These are phyloP conservation scores for Spicauda simplicius DNA, from an alignment of 2,888 invertebrate genomes.

Conservation along the genomic window DNA sequence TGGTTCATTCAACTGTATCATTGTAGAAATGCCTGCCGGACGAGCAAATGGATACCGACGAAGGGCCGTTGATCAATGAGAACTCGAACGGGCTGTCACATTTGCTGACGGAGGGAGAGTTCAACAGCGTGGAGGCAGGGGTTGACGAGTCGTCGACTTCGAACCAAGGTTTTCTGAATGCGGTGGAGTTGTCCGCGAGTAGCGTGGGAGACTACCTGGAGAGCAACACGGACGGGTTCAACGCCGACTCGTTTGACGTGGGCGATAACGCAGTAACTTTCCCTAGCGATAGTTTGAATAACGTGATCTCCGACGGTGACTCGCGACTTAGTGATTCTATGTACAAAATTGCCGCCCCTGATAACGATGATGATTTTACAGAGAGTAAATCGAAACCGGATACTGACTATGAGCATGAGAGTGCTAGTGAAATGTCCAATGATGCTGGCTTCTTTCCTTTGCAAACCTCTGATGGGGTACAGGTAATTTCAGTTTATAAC, in stretches of 20 bases:
- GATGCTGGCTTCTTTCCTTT: constrained; percentile 18
- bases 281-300: constrained; percentile 70
- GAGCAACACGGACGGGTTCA: constrained; percentile 68
- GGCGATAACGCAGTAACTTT: constrained; percentile 78
- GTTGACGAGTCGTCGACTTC: constrained; percentile 77
- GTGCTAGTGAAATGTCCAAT: constrained; percentile 36
- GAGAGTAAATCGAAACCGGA: constrained; percentile 47
- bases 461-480: not conserved
- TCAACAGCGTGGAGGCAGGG: constrained; percentile 74
- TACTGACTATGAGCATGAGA: constrained; percentile 25
- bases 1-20: not conserved
- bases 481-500: constrained; percentile 8
- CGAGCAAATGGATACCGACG: constrained; percentile 75
- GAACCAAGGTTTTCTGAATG: constrained; percentile 77
- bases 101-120: constrained; percentile 75
- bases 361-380: constrained; percentile 65
- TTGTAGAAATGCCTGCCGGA: constrained; percentile 74
- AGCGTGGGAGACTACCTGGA: constrained; percentile 79
- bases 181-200: constrained; percentile 75
- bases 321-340: constrained; percentile 66
- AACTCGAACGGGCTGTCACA: constrained; percentile 79
- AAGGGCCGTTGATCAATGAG: constrained; percentile 76
- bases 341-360: constrained; percentile 57
- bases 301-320: constrained; percentile 71
- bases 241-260: constrained; percentile 72